phyloP scores from a whole-genome alignment of 2,797 vertebrate species.

The Hephaestus fuliginosus region DNA sequence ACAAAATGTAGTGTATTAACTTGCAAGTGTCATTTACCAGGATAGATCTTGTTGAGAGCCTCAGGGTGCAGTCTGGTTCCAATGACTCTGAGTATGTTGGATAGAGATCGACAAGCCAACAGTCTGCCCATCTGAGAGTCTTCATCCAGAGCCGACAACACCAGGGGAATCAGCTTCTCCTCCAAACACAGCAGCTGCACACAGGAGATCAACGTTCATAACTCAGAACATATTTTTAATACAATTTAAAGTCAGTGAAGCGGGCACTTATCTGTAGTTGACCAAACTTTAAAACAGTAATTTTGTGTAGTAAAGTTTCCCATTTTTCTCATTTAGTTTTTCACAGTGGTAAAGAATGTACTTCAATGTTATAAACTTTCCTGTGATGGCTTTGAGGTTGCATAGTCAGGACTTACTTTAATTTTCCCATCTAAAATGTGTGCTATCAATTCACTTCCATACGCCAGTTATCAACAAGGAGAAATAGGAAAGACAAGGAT shows the following conservation, averaged over 20 bases:
- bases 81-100: constrained; percentile 78
- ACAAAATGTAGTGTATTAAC: neutral
- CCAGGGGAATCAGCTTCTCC: constrained; percentile 80
- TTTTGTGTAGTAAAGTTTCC: neutral
- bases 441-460: neutral
- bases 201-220: constrained; percentile 8
- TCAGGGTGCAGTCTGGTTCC: constrained; percentile 82
- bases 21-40: constrained; percentile 81
- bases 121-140: constrained; percentile 90
- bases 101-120: constrained; percentile 88
- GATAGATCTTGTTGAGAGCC: constrained; percentile 90
- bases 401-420: constrained; percentile 3
- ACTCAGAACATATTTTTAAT: neutral
- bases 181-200: constrained; percentile 86
- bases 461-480: neutral
- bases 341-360: neutral
- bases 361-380: neutral
- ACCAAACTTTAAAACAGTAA: neutral
- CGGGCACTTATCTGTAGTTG: neutral
- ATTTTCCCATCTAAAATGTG: neutral
- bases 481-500: neutral
- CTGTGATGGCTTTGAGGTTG: neutral
- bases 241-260: neutral
- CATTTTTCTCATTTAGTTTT: constrained; percentile 10
- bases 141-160: constrained; percentile 91